A percentile compares a stretch with the other conserved stretches of the same genome.
phyloP scores from a whole-genome alignment of 1,140 invertebrate species.

The Sitobion miscanthi region DNA sequence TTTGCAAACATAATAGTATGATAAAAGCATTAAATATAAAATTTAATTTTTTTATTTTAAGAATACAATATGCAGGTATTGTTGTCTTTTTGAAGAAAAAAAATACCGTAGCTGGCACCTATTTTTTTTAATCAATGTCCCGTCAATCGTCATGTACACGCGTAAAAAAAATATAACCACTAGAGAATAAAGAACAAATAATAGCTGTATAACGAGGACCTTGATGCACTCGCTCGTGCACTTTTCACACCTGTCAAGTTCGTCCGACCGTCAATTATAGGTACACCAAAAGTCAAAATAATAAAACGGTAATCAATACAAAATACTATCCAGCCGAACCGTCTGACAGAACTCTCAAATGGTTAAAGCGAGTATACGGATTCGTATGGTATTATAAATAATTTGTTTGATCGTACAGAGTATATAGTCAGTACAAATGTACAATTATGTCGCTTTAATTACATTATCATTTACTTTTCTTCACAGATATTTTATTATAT shows the following conservation, averaged over 20 bases:
- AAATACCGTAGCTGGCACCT: neutral
- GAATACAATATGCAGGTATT: neutral
- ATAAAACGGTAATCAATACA: neutral
- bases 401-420: neutral
- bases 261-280: neutral
- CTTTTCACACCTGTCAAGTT: conserved; percentile 48
- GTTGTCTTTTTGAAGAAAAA: neutral
- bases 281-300: neutral
- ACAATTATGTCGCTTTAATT: neutral
- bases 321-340: neutral
- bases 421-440: neutral
- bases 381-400: neutral
- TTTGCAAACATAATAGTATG: neutral
- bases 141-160: neutral
- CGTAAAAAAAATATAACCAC: neutral
- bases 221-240: neutral
- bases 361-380: neutral
- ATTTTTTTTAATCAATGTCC: neutral
- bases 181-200: conserved; percentile 29
- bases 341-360: neutral
- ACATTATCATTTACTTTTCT: no score
- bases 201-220: neutral
- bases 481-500: neutral
- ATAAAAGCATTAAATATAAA: neutral
- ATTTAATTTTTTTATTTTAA: neutral